Conservation (phyloP, 23 tunicate genomes). For the Trididemnum miniatum region DNA sequence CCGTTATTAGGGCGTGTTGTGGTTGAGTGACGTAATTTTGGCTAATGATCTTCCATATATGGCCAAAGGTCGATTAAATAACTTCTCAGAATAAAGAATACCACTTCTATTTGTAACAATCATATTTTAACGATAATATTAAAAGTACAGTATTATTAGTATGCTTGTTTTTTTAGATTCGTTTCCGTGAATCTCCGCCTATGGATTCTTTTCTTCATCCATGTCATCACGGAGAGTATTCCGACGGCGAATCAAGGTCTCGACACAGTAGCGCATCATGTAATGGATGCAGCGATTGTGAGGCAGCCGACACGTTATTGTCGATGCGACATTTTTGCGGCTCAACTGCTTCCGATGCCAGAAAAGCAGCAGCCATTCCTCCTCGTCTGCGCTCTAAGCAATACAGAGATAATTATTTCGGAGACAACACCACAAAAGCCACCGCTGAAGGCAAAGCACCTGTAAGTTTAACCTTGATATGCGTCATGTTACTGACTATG, state of each 20-base stretch:
- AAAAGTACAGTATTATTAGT: neutral
- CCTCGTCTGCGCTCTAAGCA: constrained; percentile 76
- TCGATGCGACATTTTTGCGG: constrained; percentile 53
- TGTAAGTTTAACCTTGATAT: neutral
- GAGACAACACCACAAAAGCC: constrained; percentile 6
- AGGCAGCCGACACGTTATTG: constrained; percentile 75
- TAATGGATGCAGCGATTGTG: constrained; percentile 80
- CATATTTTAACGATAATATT: neutral
- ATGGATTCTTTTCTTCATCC: constrained; percentile 44
- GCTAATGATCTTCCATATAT: too few species aligned
- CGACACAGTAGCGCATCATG: constrained; percentile 85
- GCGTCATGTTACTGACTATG: too few species aligned
- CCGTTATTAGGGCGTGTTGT: constrained; percentile 5
- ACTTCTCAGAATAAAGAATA: neutral
- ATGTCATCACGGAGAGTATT: constrained; percentile 22
- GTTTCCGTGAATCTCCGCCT: constrained; percentile 8
- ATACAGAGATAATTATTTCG: constrained; percentile 62
- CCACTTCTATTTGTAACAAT: neutral
- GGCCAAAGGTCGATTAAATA: neutral
- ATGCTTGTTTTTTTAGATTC: constrained; percentile 31
- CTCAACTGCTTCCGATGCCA: constrained; percentile 11
- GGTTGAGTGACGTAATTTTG: too few species aligned
- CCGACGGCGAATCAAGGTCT: constrained; percentile 55
- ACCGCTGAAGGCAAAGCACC: neutral
- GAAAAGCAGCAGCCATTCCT: constrained; percentile 56